Evolutionary conservation across 1,140 invertebrate genomes (phyloP).

Genomic region (Sycophila sp.): DNA sequence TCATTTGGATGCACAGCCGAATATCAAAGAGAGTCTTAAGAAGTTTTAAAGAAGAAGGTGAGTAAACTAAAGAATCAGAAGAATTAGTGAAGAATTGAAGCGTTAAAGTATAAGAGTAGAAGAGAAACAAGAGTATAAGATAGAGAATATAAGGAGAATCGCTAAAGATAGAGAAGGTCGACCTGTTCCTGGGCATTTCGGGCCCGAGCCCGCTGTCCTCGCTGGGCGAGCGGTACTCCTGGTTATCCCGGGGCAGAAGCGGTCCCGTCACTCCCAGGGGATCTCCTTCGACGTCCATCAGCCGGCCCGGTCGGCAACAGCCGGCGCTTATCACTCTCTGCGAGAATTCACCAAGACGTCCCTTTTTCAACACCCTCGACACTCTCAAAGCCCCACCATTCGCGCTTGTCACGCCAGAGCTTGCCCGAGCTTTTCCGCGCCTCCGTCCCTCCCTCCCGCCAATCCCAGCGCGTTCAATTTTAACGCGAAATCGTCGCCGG

Average conservation of each 20-base stretch:
- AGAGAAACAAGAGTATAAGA: conserved; percentile 1
- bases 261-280: conserved; percentile 65
- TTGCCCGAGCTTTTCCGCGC: conserved; percentile 47
- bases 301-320: conserved; percentile 63
- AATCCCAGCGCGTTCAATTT: not conserved
- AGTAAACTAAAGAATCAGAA: not conserved
- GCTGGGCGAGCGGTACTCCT: conserved; percentile 79
- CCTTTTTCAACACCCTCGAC: not conserved
- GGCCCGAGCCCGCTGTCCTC: conserved; percentile 86
- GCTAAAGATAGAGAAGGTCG: conserved; percentile 26
- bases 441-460: not conserved
- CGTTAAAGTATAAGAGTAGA: not conserved
- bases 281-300: conserved; percentile 71
- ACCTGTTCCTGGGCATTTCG: conserved; percentile 74
- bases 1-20: too few relatives aligned
- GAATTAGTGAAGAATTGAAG: not conserved
- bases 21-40: too few relatives aligned
- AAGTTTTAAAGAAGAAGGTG: not conserved
- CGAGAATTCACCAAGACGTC: conserved; percentile 52
- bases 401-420: conserved; percentile 26
- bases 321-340: conserved; percentile 55
- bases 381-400: too few relatives aligned
- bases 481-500: not conserved
- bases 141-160: conserved; percentile 15
- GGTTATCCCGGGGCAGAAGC: conserved; percentile 61